A percentile compares a stretch with the other conserved stretches of the same genome.
phyloP scores from a whole-genome alignment of 2,797 vertebrate genomes.

The Amphiprion clarkii region DNA sequence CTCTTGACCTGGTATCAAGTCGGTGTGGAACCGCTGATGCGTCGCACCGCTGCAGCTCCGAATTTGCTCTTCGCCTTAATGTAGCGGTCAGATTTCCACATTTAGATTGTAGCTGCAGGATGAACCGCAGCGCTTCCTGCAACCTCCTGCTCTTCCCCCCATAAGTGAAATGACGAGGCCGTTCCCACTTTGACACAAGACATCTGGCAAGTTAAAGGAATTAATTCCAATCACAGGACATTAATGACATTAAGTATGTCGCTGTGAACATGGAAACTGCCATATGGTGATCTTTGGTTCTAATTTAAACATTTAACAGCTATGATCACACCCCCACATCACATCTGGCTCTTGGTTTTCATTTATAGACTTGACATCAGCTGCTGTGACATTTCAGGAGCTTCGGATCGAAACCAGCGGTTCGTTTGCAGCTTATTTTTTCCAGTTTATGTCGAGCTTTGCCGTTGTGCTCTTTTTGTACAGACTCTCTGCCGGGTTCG shows the following conservation, averaged over 20 bases:
- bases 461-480: background rate
- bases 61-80: too few species aligned
- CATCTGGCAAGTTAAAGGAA: background rate
- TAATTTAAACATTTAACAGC: background rate
- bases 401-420: background rate
- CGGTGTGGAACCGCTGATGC: too few species aligned
- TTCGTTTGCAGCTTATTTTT: background rate
- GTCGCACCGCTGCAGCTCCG: too few species aligned
- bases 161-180: background rate
- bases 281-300: background rate
- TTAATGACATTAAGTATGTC: too few species aligned
- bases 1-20: too few species aligned
- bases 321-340: background rate
- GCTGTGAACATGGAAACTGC: background rate
- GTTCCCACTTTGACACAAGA: background rate
- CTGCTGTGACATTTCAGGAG: background rate
- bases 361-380: background rate
- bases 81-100: too few species aligned
- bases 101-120: too few species aligned
- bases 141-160: too few species aligned
- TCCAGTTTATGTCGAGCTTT: background rate
- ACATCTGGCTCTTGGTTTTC: background rate
- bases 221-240: background rate
- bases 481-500: background rate
- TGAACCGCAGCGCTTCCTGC: background rate